Percentiles rank a stretch among this genome's conserved stretches.
phyloP scores from a whole-genome alignment of 1,140 invertebrate genomes.

The Musca domestica region DNA sequence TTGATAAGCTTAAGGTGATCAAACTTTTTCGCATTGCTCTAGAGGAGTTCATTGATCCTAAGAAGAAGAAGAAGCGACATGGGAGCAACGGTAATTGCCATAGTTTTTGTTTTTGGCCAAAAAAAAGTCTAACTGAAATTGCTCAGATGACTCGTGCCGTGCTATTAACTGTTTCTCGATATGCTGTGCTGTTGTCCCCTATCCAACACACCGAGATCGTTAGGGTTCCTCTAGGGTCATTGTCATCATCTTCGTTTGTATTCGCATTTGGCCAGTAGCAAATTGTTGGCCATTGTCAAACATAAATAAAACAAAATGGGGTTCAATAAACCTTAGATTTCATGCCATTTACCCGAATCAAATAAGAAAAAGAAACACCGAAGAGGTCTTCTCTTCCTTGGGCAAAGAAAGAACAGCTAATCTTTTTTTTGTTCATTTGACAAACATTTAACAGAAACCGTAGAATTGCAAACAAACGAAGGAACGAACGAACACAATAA shows the following conservation, averaged over 20 bases:
- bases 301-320: neutral
- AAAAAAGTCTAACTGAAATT: neutral
- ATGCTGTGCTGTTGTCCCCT: no score
- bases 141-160: neutral
- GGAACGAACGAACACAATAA: no score
- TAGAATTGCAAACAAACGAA: neutral
- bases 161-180: no score
- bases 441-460: conserved; percentile 4
- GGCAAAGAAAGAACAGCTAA: neutral
- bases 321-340: conserved; percentile 12
- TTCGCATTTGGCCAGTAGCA: no score
- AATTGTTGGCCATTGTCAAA: no score
- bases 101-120: neutral
- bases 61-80: neutral
- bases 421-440: neutral
- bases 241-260: no score
- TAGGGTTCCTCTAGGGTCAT: no score
- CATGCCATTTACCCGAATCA: neutral
- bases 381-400: neutral
- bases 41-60: neutral
- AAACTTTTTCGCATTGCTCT: neutral
- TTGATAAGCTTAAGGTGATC: neutral
- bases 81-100: conserved; percentile 6
- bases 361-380: neutral
- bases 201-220: no score